Base-by-base conservation (phyloP, 2,797 vertebrate species). In the Anguilla pacifica region DNA sequence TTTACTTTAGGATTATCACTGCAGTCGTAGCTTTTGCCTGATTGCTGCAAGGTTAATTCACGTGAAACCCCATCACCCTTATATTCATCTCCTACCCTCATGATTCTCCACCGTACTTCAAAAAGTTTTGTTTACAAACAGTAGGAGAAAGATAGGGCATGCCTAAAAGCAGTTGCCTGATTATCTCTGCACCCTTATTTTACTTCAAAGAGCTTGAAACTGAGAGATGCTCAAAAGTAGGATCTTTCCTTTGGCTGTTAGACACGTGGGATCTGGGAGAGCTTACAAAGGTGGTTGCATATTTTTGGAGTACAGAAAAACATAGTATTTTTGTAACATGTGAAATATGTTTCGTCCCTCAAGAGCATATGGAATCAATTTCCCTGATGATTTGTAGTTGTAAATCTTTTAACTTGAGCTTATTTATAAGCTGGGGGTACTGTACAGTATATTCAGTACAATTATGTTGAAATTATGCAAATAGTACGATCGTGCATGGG, bases 91-190 rank as follows among this genome's bases (percentile, higher is more conserved):
- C 85, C 84, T 28, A 57, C 88, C 89, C 91, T 89, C 88, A 92
- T 92, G 87, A 86, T 88, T 83, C 84, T 83, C 86, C 64, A 79
- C 70, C 28, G 61, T 87, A 91, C 90, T 89, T 93, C 89, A 92
- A 90, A 79, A 77, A 28, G 22, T 83, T 86, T 88, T 92, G 89
- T 91, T 91, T 92, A 91, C 85, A 91, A 92, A 91, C 88, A 91
- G 85, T 84, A 35, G 31, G 57, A 74, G 86, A 88, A 59, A 90
- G 91, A 90, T 90, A 91, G 82, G 74, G 49, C 86, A 85, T 81
- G 72, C 86, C 89, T 90, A 85, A 90, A 89, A 83, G 88, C 81
- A 90, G 85, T 85, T 89, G 88, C 77, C 85, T 86, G 88, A 88
- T 91, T 91, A 91, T 92, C 90, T 92, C 46, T 85, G 88, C 64